Conservation (phyloP, 37 sponge, comb jelly and placozoan genomes). For the Eunapius fragilis region DNA sequence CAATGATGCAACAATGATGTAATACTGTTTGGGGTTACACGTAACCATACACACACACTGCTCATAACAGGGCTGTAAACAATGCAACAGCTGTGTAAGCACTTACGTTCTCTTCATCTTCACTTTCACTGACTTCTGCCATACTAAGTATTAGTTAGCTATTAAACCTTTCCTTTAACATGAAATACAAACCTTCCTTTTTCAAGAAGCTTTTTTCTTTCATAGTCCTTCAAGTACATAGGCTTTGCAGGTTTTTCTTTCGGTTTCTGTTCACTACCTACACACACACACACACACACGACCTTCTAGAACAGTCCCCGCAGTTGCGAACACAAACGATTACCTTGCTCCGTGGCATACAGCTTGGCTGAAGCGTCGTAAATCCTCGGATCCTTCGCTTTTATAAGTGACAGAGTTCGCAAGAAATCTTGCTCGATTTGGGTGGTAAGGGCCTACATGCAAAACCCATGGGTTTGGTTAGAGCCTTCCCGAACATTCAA, state of each 20-base stretch:
- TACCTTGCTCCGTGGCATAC: slow-evolving; percentile 28
- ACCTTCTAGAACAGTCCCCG: no score
- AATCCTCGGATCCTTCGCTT: slow-evolving; percentile 65
- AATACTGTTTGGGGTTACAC: background rate
- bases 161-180: background rate
- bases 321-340: background rate
- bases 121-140: slow-evolving; percentile 53
- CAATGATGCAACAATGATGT: background rate
- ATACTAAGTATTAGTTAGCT: background rate
- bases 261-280: slow-evolving; percentile 9
- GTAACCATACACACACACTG: background rate
- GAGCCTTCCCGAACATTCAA: background rate
- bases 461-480: background rate
- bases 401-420: slow-evolving; percentile 82
- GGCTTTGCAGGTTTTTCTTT: slow-evolving; percentile 53
- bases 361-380: slow-evolving; percentile 56
- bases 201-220: slow-evolving; percentile 79
- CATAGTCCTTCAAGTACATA: slow-evolving; percentile 89
- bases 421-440: slow-evolving; percentile 85
- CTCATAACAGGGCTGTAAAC: no score
- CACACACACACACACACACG: no score
- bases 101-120: slow-evolving; percentile 44
- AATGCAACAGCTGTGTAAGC: background rate
- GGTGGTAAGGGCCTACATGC: slow-evolving; percentile 49
- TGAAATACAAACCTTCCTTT: slow-evolving; percentile 58